A percentile compares a stretch with the other conserved stretches of the same genome.
Conservation (phyloP, 1,140 invertebrate genomes). For the Listronotus oregonensis region DNA sequence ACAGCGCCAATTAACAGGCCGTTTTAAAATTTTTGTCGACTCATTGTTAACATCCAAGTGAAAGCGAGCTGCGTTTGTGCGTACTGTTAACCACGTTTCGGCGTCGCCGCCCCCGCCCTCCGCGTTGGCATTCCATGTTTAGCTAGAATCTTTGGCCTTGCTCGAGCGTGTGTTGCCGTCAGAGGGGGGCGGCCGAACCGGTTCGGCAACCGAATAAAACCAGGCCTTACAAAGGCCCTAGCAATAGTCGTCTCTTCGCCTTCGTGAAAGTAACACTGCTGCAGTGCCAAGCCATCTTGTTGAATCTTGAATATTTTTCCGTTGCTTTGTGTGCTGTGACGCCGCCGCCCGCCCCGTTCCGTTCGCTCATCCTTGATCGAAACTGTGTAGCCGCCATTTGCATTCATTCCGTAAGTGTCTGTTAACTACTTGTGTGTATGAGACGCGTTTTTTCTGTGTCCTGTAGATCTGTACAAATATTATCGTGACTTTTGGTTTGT, state of each 20-base stretch:
- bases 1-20: conserved; percentile 5
- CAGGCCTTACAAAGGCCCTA: conserved; percentile 2
- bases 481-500: neutral
- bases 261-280: neutral
- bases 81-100: neutral
- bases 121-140: too few relatives aligned
- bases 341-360: neutral
- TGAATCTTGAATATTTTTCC: neutral
- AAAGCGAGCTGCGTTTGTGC: neutral
- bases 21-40: neutral
- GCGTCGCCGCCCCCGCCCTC: too few relatives aligned
- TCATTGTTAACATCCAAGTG: neutral
- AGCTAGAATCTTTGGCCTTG: neutral
- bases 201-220: conserved; percentile 3
- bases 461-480: conserved; percentile 4
- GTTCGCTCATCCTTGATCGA: neutral
- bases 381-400: conserved; percentile 1
- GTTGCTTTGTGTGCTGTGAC: neutral
- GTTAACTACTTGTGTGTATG: neutral
- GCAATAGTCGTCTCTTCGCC: conserved; percentile 7
- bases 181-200: neutral
- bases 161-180: neutral
- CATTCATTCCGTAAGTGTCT: neutral
- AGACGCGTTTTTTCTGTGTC: conserved; percentile 1
- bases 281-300: neutral